Evolutionary conservation across 2,797 vertebrate species (phyloP), one percentile per base, ranked within the genome.

Genomic region (Sylvia borin): DNA sequence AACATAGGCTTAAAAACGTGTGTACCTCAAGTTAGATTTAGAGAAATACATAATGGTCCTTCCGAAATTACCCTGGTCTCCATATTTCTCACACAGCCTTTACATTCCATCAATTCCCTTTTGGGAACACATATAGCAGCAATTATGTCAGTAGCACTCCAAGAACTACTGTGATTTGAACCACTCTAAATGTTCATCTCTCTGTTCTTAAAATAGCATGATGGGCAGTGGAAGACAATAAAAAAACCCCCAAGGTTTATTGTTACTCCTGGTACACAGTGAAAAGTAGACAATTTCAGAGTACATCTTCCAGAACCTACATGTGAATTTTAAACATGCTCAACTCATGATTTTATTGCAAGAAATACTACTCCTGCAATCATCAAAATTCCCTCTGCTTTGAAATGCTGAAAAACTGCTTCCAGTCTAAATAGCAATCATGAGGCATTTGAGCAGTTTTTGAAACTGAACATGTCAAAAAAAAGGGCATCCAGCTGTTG

Each of bases 401-500:
- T 74, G 77, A 95, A 97, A 95, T 48, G 43, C 34, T 60, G 57
- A 81, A 94, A 96, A 83, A 43, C 32, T 92, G 61, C 84, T 95
- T 94, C 92, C 51, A 84, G 85, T 13, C 78, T 82, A 95, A 96
- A 93, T 73, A 92, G 79, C 87, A 96, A 86, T 66, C 83, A 68
- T 58, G 79, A 93, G 53, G 54, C 65, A 91, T 84, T 97, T 79
- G 74, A 93, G 68, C 31, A 71, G 53, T 38, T 97, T 96, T 92
- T 89, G 79, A 93, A 88, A 85, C 54, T 25, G 91, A 82, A 92
- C 34, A 71, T 76, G 53, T 77, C 93, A 96, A 94, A 94, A 96
- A 95, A 96, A 95, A 85, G 54, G 86, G 71, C 78, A 97, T 93
- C 71, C 75, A 95, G 95, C 55, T 96, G 80, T 82, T 93, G 60